Conservation (phyloP, 2,888 invertebrate species). For the Chaetogeoica ovagalla region DNA sequence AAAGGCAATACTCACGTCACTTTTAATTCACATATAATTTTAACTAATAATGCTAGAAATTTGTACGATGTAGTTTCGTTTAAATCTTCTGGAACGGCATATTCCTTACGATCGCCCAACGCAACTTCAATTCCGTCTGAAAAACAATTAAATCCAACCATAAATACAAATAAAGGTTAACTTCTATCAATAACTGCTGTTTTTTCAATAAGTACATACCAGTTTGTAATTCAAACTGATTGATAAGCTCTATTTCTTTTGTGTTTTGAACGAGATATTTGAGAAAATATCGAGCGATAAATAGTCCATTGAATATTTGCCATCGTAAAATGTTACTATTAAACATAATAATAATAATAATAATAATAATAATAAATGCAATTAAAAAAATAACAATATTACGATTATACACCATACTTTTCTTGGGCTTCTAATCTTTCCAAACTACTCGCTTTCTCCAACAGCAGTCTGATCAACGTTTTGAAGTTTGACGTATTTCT, state of each 20-base stretch:
- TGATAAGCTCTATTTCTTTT: slow-evolving; percentile 82
- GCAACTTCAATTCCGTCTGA: slow-evolving; percentile 51
- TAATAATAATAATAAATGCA: background rate
- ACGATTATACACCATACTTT: background rate
- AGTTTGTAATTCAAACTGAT: slow-evolving; percentile 71
- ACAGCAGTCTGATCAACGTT: slow-evolving; percentile 46
- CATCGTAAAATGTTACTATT: slow-evolving; percentile 77
- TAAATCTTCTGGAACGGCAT: slow-evolving; percentile 50
- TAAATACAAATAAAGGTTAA: too few species aligned
- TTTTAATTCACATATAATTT: slow-evolving; percentile 80
- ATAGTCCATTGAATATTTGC: slow-evolving; percentile 93
- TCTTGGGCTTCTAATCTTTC: slow-evolving; percentile 21
- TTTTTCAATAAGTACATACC: slow-evolving; percentile 9
- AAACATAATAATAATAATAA: slow-evolving; percentile 58
- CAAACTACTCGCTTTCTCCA: slow-evolving; percentile 19
- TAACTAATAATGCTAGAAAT: slow-evolving; percentile 75
- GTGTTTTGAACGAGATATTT: slow-evolving; percentile 91
- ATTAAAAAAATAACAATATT: background rate
- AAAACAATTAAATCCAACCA: background rate
- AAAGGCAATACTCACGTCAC: slow-evolving; percentile 67
- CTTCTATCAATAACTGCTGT: too few species aligned
- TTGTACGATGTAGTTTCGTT: slow-evolving; percentile 66
- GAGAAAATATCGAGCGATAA: slow-evolving; percentile 79
- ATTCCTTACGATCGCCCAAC: slow-evolving; percentile 43
- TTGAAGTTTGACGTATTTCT: slow-evolving; percentile 53